Evolutionary conservation across 2,797 vertebrate species (phyloP).

Genomic region (Cryptoprocta ferox): DNA sequence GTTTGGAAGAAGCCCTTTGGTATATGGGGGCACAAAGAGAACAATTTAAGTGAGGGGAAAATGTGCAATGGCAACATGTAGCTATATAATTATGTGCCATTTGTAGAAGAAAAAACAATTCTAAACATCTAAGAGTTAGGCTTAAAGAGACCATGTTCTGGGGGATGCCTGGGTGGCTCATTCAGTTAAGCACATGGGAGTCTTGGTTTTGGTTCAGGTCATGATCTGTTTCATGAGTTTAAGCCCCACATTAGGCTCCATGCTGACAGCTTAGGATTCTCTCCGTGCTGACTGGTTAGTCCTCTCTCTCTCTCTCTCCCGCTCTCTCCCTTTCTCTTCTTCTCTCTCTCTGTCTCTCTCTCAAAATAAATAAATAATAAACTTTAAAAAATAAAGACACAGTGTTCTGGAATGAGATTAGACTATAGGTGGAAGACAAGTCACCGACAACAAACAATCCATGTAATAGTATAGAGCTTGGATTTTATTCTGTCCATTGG

Average conservation of each 20-base stretch:
- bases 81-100: neutral
- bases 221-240: too few relatives aligned
- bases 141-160: neutral
- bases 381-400: neutral
- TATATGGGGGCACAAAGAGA: neutral
- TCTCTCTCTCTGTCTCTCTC: too few relatives aligned
- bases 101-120: neutral
- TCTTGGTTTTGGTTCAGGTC: too few relatives aligned
- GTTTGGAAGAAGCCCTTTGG: neutral
- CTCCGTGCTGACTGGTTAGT: too few relatives aligned
- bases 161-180: too few relatives aligned
- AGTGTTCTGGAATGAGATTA: neutral
- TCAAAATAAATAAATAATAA: too few relatives aligned
- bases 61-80: neutral
- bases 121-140: neutral
- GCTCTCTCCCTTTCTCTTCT: too few relatives aligned
- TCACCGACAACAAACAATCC: too few relatives aligned
- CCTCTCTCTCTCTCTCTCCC: too few relatives aligned
- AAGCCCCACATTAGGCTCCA: too few relatives aligned
- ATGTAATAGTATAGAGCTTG: neutral
- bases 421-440: neutral
- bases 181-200: too few relatives aligned
- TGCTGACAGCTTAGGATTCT: too few relatives aligned
- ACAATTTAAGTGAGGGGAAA: neutral
- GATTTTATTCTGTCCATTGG: neutral